Percentiles rank a stretch among this genome's conserved stretches.
phyloP scores from a whole-genome alignment of 2,797 vertebrate genomes.

The Mionectes olivaceus region DNA sequence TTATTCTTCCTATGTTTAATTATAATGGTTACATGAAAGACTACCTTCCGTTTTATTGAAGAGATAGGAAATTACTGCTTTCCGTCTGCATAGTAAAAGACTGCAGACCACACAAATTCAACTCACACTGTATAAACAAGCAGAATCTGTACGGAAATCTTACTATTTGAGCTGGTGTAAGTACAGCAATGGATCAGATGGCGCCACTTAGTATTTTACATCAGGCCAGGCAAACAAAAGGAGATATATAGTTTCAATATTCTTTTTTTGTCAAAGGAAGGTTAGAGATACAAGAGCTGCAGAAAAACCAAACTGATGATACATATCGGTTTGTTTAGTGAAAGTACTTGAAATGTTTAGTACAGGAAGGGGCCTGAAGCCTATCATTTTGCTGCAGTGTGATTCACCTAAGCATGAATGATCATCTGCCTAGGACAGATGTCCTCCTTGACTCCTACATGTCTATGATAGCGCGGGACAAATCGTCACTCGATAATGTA shows the following conservation, averaged over 20 bases:
- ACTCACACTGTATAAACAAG: conserved; percentile 20
- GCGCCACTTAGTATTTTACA: conserved; percentile 21
- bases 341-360: conserved; percentile 1
- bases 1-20: neutral
- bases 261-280: neutral
- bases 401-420: neutral
- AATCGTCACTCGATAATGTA: neutral
- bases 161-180: conserved; percentile 36
- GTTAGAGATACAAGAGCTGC: neutral
- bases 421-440: neutral
- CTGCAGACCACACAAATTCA: conserved; percentile 62
- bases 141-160: neutral
- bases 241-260: neutral
- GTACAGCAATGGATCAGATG: conserved; percentile 37
- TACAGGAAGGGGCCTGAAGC: neutral
- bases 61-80: conserved; percentile 13
- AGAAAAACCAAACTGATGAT: neutral
- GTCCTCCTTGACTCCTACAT: neutral
- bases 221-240: neutral
- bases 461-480: neutral
- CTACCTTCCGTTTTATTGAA: neutral
- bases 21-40: neutral
- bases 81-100: neutral
- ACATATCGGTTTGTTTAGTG: neutral
- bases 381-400: neutral